These are phyloP conservation scores for Gryllus bimaculatus DNA, from an alignment of 1,140 invertebrate genomes.

Conservation along the genomic window DNA sequence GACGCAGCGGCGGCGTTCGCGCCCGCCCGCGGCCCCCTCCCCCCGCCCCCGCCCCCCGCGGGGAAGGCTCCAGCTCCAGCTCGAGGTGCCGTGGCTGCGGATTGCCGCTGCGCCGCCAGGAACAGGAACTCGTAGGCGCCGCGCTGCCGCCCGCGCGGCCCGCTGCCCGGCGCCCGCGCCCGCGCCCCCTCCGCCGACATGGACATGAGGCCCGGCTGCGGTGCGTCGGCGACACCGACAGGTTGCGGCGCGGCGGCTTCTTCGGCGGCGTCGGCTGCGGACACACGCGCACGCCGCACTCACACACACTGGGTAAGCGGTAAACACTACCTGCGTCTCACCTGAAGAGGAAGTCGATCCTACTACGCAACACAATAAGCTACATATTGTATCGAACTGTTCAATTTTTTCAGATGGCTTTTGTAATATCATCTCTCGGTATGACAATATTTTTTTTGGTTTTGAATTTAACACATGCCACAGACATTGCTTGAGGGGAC, in stretches of 20 bases:
- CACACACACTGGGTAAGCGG: no score
- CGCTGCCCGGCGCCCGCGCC: slow-evolving; percentile 32
- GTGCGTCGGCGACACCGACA: slow-evolving; percentile 73
- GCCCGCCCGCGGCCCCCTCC: slow-evolving; percentile 26
- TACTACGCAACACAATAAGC: no score
- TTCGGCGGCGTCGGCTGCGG: slow-evolving; percentile 73
- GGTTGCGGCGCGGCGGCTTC: slow-evolving; percentile 74
- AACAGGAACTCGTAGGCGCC: slow-evolving; percentile 50
- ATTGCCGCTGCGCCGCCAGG: slow-evolving; percentile 42
- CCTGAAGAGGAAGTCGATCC: no score
- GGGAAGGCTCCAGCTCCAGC: slow-evolving; percentile 38
- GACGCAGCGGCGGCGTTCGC: slow-evolving; percentile 45
- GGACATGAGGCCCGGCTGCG: slow-evolving; percentile 44
- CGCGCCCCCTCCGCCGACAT: slow-evolving; percentile 41
- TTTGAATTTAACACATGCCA: no score
- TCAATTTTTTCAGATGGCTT: no score
- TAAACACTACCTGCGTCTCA: no score
- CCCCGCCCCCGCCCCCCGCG: slow-evolving; percentile 22
- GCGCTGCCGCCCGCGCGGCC: slow-evolving; percentile 36
- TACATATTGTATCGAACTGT: no score
- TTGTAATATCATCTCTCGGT: no score
- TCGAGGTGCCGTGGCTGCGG: slow-evolving; percentile 56
- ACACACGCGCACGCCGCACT: neutral
- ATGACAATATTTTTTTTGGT: no score
- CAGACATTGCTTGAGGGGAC: no score